A percentile compares a stretch with the other conserved stretches of the same genome.
Conservation (phyloP, 2,888 invertebrate genomes). For the Sminthurides aquaticus region DNA sequence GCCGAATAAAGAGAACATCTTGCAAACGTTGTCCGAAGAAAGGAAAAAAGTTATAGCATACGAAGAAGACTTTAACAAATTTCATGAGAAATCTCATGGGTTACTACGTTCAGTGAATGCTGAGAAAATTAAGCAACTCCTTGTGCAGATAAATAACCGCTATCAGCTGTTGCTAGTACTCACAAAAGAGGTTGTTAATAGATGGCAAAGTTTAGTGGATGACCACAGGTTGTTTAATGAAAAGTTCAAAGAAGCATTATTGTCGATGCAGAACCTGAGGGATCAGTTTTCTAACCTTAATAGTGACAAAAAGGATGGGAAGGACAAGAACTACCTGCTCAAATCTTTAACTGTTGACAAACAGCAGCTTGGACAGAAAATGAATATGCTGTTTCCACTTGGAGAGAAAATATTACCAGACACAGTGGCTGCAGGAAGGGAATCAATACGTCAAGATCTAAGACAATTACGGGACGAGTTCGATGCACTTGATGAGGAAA, state of each 20-base stretch:
- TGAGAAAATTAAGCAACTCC: slow-evolving; percentile 74
- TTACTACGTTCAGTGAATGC: slow-evolving; percentile 75
- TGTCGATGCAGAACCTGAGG: slow-evolving; percentile 72
- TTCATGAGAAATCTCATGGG: slow-evolving; percentile 81
- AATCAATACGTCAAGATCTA: slow-evolving; percentile 76
- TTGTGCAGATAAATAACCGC: slow-evolving; percentile 80
- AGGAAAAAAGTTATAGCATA: slow-evolving; percentile 68
- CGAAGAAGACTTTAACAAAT: slow-evolving; percentile 77
- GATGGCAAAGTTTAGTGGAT: slow-evolving; percentile 73
- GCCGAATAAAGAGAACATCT: slow-evolving; percentile 69
- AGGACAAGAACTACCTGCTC: slow-evolving; percentile 49
- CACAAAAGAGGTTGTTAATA: slow-evolving; percentile 76
- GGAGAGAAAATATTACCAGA: slow-evolving; percentile 87
- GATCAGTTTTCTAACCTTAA: slow-evolving; percentile 58
- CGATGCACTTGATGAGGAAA: slow-evolving; percentile 54
- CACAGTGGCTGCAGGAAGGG: slow-evolving; percentile 84
- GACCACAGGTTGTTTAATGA: slow-evolving; percentile 73
- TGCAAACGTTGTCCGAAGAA: slow-evolving; percentile 63
- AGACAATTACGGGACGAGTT: slow-evolving; percentile 63
- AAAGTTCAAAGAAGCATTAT: slow-evolving; percentile 63
- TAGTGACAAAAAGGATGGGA: slow-evolving; percentile 57
- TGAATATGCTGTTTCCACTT: slow-evolving; percentile 64
- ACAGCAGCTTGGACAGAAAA: slow-evolving; percentile 73
- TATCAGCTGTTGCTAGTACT: slow-evolving; percentile 72
- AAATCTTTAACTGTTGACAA: slow-evolving; percentile 58